Base-by-base conservation (phyloP, 2,113 vertebrate genomes). In the Heliornis fulica region DNA sequence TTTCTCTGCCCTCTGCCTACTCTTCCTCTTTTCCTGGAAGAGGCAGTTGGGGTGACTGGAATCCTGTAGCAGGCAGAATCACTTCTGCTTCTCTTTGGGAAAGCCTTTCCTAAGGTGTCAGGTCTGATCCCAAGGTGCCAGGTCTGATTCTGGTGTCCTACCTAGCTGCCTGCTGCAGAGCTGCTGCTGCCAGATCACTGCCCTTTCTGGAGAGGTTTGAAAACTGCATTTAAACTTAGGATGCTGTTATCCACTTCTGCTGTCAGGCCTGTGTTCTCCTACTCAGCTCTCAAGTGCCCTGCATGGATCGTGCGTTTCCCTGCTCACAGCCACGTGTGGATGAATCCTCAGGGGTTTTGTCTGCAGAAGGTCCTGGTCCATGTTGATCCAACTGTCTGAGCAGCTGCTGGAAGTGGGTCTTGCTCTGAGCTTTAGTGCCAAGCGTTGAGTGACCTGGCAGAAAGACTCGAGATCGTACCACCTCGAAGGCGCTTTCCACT, bases 101-200 rank as follows among this genome's bases (percentile, higher is more conserved):
- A 32, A 61, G 20, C 8, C 29, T 36, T 15, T 64, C 18, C 32
- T 46, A 43, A 57, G 38, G 14, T 8, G 40, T 32, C 0, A 10
- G 38, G 45, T 29, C 23, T 3, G 0, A 4, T 23, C 11, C 1
- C 25, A 3, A 57, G 38, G 14, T 8, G 40, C 28, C 0, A 10
- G 38, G 45, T 29, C 23, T 3, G 0, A 4, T 23, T 9, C 1
- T 21, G 3, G n/a, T n/a, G n/a, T 50, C 72, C 48, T 4, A 11
- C 21, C n/a, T 4, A 10, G 11, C 43, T 26, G 29, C 10, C 18
- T 45, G n/a, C 43, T 66, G 22, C 50, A 2, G 3, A 77, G 14
- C 10, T 2, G 3, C 65, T 56, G 74, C 72, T 36, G 31, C 11
- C 2, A 40, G 34, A 25, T 28, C 31, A 4, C 11, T 34, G 71